phyloP scores from a whole-genome alignment of 2,888 invertebrate genomes.

The Crematogaster levior region DNA sequence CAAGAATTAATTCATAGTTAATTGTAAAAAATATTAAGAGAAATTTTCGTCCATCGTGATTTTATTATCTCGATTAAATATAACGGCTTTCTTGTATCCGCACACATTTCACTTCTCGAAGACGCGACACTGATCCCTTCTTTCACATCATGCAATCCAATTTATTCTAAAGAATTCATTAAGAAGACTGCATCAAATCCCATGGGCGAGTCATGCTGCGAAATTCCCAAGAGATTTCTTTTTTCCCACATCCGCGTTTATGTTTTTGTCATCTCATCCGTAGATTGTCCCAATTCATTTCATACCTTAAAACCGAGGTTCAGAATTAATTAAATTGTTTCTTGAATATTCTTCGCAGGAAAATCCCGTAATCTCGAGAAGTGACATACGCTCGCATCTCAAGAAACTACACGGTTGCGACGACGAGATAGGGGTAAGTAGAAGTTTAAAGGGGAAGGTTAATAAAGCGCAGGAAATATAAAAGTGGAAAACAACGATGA shows the following conservation, averaged over 20 bases:
- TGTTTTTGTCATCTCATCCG: not conserved
- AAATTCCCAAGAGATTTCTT: too few relatives aligned
- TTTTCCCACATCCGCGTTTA: not conserved
- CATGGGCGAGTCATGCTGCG: too few relatives aligned
- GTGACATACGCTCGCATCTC: not conserved
- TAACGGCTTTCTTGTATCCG: not conserved
- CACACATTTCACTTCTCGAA: not conserved
- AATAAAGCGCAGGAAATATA: not conserved
- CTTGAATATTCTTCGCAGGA: not conserved
- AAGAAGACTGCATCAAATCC: too few relatives aligned
- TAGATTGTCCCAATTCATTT: not conserved
- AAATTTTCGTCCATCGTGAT: not conserved
- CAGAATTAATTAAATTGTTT: conserved; percentile 55
- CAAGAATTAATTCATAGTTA: not conserved
- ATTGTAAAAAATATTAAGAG: not conserved
- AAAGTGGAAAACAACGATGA: not conserved
- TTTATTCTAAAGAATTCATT: conserved; percentile 2
- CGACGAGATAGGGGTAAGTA: not conserved
- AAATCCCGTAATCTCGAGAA: conserved; percentile 1
- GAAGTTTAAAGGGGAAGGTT: conserved; percentile 2
- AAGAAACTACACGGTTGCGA: conserved; percentile 4
- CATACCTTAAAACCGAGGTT: not conserved
- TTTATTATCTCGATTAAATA: not conserved
- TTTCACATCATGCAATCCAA: not conserved
- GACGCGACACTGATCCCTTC: not conserved